Conservation (phyloP, 2,797 vertebrate genomes). For the Acanthiza pusilla region DNA sequence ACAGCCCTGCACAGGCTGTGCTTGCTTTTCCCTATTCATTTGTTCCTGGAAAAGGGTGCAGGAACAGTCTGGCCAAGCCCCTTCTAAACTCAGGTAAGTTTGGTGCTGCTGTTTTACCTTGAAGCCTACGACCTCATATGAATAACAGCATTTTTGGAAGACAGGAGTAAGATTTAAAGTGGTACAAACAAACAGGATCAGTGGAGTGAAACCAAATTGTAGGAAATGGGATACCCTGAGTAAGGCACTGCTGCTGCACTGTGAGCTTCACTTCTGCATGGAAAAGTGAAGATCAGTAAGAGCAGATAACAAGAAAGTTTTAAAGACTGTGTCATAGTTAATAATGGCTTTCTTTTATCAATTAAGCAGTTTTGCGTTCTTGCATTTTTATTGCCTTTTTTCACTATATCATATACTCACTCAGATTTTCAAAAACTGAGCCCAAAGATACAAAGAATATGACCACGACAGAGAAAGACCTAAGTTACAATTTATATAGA, state of each 20-base stretch:
- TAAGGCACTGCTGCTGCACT: neutral
- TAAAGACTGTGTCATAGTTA: neutral
- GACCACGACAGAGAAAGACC: neutral
- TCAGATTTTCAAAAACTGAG: neutral
- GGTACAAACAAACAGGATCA: neutral
- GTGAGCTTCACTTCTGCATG: neutral
- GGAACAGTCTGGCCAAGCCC: neutral
- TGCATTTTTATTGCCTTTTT: neutral
- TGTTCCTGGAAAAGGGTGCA: neutral
- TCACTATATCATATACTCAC: neutral
- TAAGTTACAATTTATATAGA: neutral
- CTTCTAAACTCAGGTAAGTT: neutral
- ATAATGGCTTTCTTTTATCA: neutral
- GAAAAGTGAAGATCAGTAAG: neutral
- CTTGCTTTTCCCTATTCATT: neutral
- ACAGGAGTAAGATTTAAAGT: neutral
- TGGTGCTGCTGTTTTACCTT: neutral
- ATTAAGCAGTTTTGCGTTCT: neutral
- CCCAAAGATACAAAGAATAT: neutral
- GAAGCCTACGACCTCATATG: accelerated
- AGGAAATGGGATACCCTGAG: neutral
- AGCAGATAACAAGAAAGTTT: neutral
- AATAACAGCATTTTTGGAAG: neutral
- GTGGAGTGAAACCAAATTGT: accelerated
- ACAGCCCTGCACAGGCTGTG: neutral